These are phyloP conservation scores for Gortyna flavago DNA, from an alignment of 2,888 invertebrate species.

Conservation along the genomic window DNA sequence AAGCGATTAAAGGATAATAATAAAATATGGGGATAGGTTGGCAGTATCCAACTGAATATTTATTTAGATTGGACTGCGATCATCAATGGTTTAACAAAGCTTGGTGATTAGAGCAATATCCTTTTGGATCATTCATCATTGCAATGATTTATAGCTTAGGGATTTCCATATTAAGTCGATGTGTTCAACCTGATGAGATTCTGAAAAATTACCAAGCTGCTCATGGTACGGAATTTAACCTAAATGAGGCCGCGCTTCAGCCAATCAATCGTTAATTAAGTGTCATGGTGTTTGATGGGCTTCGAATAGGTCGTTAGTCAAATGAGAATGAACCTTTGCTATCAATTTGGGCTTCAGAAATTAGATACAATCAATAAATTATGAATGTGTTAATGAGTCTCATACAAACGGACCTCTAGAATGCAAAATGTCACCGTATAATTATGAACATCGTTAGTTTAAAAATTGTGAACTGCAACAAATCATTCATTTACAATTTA, in stretches of 20 bases:
- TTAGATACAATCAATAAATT: constrained; percentile 12
- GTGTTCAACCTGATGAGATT: constrained; percentile 2
- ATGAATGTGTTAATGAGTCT: background rate
- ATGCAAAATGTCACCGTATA: background rate
- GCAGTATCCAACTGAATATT: constrained; percentile 2
- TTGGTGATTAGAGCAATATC: background rate
- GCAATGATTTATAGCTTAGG: constrained; percentile 5
- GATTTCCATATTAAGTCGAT: constrained; percentile 1
- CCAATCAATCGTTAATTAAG: constrained; percentile 62
- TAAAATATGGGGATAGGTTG: constrained; percentile 1
- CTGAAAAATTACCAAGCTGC: constrained; percentile 43
- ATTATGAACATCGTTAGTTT: background rate
- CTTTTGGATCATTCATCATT: constrained; percentile 1
- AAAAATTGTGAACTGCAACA: background rate
- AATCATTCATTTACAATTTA: background rate
- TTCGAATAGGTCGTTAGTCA: constrained; percentile 54
- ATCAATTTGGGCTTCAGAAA: constrained; percentile 27
- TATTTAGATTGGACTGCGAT: background rate
- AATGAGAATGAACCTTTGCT: constrained; percentile 34
- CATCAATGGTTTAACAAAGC: background rate
- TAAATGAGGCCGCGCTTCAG: constrained; percentile 44
- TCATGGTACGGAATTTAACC: constrained; percentile 56
- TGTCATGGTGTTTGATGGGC: constrained; percentile 62
- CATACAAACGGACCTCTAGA: background rate
- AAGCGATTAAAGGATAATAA: constrained; percentile 14